Base-by-base conservation (phyloP, 2,797 vertebrate genomes). In the Yasuhikotakia modesta region DNA sequence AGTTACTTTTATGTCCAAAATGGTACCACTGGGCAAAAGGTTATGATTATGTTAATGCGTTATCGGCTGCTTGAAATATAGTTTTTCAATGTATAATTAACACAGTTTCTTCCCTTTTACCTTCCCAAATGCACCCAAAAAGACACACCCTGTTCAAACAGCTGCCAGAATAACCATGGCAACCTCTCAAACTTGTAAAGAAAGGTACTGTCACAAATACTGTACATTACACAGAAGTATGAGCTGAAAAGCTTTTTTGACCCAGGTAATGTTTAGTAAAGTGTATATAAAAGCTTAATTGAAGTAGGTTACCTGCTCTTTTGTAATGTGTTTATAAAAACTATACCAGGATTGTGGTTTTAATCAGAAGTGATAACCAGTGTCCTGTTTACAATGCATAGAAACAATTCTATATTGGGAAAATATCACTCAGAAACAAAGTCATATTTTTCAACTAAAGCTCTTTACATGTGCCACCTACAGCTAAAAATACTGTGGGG, bases 71-170 rank as follows among this genome's bases (percentile, higher is more conserved):
- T 24, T 24, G 4, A 74, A 43, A 65, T 21, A 21, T 17, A 11
- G 5, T 76, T 60, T 60, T 6, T 48, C 35, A 58, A 30, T 48
- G 32, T 24, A 60, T 5, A 3, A 17, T 55, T 43, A 55, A 53
- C 1, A 55, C 11, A 17, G 24, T 21, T n/a, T 50, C 55, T 69
- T 22, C 53, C n/a, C n/a, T n/a, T 14, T 27, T 32, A 12, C 53
- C 8, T 61, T 39, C 24, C 55, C 50, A 30, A 58, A 60, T 80
- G 32, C 53, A 78, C 45, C 6, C 4, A 53, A 79, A 93, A 64
- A 22, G 84, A 80, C 91, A 90, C 90, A 88, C 91, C 90, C 87
- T 92, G 79, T 75, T 77, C 64, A 90, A 90, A 91, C 90, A 91
- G 76, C 66, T 70, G 45, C 55, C 43, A 61, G 4, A 5, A 10